Base-by-base conservation (phyloP, 2,888 invertebrate genomes). In the Eristalis arbustorum region DNA sequence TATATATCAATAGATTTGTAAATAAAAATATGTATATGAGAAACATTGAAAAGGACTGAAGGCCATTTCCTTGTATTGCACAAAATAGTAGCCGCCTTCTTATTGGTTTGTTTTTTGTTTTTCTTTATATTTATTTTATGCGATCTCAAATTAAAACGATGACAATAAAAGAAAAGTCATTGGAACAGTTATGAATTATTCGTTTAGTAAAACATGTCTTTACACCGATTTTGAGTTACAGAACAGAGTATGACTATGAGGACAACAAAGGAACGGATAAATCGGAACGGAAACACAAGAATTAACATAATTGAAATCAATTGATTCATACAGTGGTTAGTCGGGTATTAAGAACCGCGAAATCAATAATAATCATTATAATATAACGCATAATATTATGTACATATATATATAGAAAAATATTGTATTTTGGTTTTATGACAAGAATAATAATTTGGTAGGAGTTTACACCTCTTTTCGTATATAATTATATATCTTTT, bases 391-490 rank as follows among this genome's bases (percentile, higher is more conserved):
- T 87, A 83, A 67, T 63, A 78, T 83, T 83, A 87, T 83, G 78
- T 83, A 83, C 78, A 87, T 72, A 71, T 78, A 74, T 87, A 78
- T 87, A 87, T 83, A 87, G 83, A 87, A 87, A 87, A 83, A 87
- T 87, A 83, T 87, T 83, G 78, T 87, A 83, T 83, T 87, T 87
- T 87, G 87, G 87, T 87, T 87, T 87, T 83, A 79, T 87, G 87
- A 87, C 87, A 87, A 87, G 87, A 87, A 87, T 87, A 87, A 87
- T 87, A 87, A 87, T 87, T 87, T 87, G 87, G 87, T 87, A 87
- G 87, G 74, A 87, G 87, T 87, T 83, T 83, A 87, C 83, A 83
- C 79, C 87, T 83, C 75, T 74, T 63, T 78, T 87, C 87, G 87
- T 83, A 87, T 83, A 74, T 84, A 23, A 71, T 31, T 75, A 59